Base-by-base conservation (phyloP, 2,797 vertebrate genomes). In the Schizothorax lantsangensis region DNA sequence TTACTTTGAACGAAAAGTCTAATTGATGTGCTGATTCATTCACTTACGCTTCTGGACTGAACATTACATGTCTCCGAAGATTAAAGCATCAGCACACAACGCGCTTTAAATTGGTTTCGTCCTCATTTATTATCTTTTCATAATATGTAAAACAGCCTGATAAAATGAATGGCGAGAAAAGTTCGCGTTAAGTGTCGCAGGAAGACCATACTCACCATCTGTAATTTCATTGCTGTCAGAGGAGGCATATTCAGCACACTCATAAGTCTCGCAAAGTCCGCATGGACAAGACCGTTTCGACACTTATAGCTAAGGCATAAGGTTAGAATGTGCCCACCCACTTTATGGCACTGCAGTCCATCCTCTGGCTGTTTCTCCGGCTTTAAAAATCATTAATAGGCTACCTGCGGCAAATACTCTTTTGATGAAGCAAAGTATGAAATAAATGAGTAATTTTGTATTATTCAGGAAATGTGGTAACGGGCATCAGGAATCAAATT, bases 221-320 rank as follows among this genome's bases (percentile, higher is more conserved):
- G 93, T 33, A 96, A 90, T 92, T 95, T 95, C 94, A 96, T 94
- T 86, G 93, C 92, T 84, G 94, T 93, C 91, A 92, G 95, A 88
- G 94, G 93, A 93, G 88, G 93, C 89, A 92, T 91, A 91, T 92
- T 94, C 92, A 92, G 91, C 84, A 91, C 87, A 92, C 89, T 93
- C 93, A 92, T 94, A 93, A 92, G 90, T 90, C 86, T 89, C 91
- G 40, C 88, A 87, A 92, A 92, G 85, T 92, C 92, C 86, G 89
- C 88, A 88, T 82, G 91, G 91, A 92, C 86, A 86, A 91, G 91
- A 89, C 74, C 79, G 75, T 94, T 93, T 94, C 94, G 94, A 95
- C 95, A 91, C 93, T 96, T 96, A 95, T 96, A 96, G 64, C 74
- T 79, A 75, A 84, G 66, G 81, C 73, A 80, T 83, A 64, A 89